phyloP scores from a whole-genome alignment of 2,888 invertebrate genomes.

The Ptychoptera contaminata region DNA sequence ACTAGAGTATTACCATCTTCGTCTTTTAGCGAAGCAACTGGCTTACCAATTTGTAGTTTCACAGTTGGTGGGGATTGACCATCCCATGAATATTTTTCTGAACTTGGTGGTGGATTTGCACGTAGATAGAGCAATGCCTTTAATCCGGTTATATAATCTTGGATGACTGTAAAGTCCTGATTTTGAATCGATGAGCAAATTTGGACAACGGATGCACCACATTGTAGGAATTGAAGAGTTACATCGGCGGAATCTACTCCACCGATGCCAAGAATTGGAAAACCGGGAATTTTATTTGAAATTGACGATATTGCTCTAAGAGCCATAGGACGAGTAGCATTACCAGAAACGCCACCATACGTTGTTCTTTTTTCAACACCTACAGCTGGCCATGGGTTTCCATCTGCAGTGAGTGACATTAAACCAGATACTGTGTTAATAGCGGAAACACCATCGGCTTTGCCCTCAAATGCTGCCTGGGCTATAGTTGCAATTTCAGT shows the following conservation, averaged over 20 bases:
- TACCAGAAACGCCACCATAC: slow-evolving; percentile 88
- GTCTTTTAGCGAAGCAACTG: slow-evolving; percentile 47
- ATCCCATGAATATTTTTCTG: slow-evolving; percentile 53
- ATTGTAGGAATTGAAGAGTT: slow-evolving; percentile 84
- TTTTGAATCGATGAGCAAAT: slow-evolving; percentile 95
- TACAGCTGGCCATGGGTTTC: slow-evolving; percentile 83
- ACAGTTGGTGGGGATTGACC: slow-evolving; percentile 87
- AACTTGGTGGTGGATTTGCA: slow-evolving; percentile 40
- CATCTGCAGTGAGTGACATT: slow-evolving; percentile 71
- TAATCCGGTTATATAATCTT: slow-evolving; percentile 84
- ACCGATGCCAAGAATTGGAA: slow-evolving; percentile 89
- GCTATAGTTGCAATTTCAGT: slow-evolving; percentile 87
- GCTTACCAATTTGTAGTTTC: slow-evolving; percentile 89
- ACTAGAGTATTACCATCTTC: slow-evolving; percentile 61
- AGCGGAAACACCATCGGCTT: slow-evolving; percentile 89
- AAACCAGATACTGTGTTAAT: slow-evolving; percentile 95
- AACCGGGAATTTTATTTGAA: slow-evolving; percentile 65
- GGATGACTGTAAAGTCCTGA: slow-evolving; percentile 93
- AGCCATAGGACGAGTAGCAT: slow-evolving; percentile 90
- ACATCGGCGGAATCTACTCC: slow-evolving; percentile 95
- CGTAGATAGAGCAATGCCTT: slow-evolving; percentile 74
- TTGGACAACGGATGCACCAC: slow-evolving; percentile 86
- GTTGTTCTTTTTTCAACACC: slow-evolving; percentile 67
- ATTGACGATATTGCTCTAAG: slow-evolving; percentile 82
- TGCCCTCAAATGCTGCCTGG: slow-evolving; percentile 74